Evolutionary conservation across 2,113 vertebrate genomes (phyloP).

Genomic region (Oxyruncus cristatus): DNA sequence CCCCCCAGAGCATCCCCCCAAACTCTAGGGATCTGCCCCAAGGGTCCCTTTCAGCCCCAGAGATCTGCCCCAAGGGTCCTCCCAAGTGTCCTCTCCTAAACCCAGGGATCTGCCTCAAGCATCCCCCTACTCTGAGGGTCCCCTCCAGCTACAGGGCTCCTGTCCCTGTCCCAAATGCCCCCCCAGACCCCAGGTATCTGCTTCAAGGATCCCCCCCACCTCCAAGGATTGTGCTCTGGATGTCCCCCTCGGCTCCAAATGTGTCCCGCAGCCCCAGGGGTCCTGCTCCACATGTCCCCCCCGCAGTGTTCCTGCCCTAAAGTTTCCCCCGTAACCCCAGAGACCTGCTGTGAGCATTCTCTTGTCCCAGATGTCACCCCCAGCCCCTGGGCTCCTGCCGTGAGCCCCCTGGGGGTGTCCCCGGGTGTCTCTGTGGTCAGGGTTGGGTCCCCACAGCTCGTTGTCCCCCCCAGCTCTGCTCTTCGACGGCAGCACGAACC

Average conservation of each 20-base stretch:
- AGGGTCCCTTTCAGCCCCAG: background rate
- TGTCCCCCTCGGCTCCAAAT: background rate
- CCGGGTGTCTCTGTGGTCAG: background rate
- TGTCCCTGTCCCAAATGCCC: too few species aligned
- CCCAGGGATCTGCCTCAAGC: too few species aligned
- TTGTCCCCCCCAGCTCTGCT: conserved; percentile 76
- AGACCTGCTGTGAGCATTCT: too few species aligned
- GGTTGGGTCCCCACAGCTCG: background rate
- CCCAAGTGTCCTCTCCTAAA: too few species aligned
- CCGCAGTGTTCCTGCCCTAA: background rate
- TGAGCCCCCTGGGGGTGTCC: background rate
- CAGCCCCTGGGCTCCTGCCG: background rate
- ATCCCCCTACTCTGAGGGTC: too few species aligned
- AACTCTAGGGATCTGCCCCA: background rate
- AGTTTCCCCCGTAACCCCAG: background rate
- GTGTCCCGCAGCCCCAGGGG: background rate
- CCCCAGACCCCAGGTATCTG: background rate
- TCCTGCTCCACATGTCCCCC: background rate
- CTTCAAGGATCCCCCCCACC: background rate
- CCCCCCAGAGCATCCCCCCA: background rate
- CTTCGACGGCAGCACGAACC: conserved; percentile 89
- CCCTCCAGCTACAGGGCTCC: background rate
- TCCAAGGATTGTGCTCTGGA: background rate
- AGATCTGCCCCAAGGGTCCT: too few species aligned
- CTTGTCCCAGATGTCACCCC: too few species aligned